phyloP scores from a whole-genome alignment of 2,888 invertebrate genomes.

The Drosophila percnosoma region DNA sequence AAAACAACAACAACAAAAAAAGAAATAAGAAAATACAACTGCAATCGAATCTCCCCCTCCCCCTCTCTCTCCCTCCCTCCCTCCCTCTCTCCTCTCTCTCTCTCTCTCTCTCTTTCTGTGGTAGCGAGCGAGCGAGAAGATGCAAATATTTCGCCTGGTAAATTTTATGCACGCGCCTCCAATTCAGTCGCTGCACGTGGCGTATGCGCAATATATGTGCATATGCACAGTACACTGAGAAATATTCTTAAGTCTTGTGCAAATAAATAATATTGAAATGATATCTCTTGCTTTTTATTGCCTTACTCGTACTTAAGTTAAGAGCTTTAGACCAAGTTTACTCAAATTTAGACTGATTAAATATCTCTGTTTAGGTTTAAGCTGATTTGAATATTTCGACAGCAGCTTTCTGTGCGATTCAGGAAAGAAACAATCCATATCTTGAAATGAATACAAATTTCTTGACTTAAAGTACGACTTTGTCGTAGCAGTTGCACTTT shows the following conservation, averaged over 20 bases:
- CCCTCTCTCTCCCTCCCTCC: too few species aligned
- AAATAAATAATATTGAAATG: not conserved
- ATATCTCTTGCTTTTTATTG: not conserved
- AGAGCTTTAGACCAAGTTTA: not conserved
- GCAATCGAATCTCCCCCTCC: constrained; percentile 44
- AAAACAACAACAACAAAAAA: not conserved
- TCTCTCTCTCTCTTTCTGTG: not conserved
- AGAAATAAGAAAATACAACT: constrained; percentile 32
- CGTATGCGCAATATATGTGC: constrained; percentile 69
- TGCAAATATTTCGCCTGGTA: constrained; percentile 36
- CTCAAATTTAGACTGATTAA: not conserved
- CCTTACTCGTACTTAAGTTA: not conserved
- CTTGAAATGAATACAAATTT: not conserved
- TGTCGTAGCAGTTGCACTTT: not conserved
- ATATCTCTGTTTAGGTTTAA: not conserved
- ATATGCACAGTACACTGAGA: constrained; percentile 21
- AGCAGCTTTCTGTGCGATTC: not conserved
- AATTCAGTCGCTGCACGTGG: constrained; percentile 56
- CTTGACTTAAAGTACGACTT: too few species aligned
- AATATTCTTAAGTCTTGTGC: not conserved
- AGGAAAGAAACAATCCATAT: not conserved
- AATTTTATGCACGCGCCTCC: constrained; percentile 66
- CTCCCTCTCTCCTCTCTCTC: too few species aligned
- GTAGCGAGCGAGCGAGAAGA: constrained; percentile 13
- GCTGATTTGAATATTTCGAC: not conserved